Evolutionary conservation across 2,888 invertebrate genomes (phyloP).

Genomic region (Hypomecis atomaria): DNA sequence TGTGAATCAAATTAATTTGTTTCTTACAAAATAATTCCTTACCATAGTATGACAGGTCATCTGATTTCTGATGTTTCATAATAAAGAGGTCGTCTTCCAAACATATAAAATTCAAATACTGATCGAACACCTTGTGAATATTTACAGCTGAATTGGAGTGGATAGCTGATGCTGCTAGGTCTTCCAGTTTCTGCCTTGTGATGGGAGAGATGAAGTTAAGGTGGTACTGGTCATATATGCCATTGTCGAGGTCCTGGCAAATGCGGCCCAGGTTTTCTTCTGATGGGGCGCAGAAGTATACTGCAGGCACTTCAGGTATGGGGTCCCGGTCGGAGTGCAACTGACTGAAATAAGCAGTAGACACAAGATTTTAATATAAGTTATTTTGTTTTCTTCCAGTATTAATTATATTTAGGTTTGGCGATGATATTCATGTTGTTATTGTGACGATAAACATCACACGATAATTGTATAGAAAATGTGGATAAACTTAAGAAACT

Average conservation of each 20-base stretch:
- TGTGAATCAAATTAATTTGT: no score
- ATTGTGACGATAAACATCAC: no score
- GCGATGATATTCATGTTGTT: no score
- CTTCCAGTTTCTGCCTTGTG: constrained; percentile 96
- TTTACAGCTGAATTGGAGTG: constrained; percentile 95
- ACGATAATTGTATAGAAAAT: background rate
- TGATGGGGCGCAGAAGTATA: constrained; percentile 98
- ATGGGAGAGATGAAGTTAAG: constrained; percentile 98
- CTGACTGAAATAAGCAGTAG: constrained; percentile 83
- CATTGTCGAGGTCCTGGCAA: constrained; percentile 94
- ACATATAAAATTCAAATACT: constrained; percentile 99
- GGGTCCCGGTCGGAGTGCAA: constrained; percentile 94
- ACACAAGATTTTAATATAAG: constrained; percentile 3
- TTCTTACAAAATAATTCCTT: constrained; percentile 46
- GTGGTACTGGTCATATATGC: constrained; percentile 97
- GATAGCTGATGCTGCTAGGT: constrained; percentile 96
- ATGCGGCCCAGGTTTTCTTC: constrained; percentile 98
- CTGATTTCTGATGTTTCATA: constrained; percentile 96
- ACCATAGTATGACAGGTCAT: constrained; percentile 96
- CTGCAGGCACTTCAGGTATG: constrained; percentile 99
- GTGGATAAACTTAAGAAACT: no score
- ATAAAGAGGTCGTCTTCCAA: constrained; percentile 99
- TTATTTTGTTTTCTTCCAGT: no score
- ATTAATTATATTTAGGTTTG: no score
- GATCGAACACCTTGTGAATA: constrained; percentile 98